These are phyloP conservation scores for Chamaea fasciata DNA, from an alignment of 2,113 vertebrate species.

Conservation along the genomic window DNA sequence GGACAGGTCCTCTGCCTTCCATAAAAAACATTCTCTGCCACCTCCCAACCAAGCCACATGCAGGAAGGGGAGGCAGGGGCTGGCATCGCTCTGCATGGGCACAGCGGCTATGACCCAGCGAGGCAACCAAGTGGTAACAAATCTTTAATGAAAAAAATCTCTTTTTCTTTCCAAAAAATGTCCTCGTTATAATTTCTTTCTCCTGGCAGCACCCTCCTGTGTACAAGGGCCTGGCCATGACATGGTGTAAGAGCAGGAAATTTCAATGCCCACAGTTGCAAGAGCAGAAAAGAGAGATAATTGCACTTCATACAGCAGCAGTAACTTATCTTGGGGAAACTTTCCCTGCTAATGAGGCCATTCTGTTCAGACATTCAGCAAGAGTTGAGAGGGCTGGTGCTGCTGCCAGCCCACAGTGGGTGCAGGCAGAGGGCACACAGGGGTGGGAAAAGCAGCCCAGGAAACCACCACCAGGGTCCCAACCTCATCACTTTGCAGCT, in stretches of 20 bases:
- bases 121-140: background rate
- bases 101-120: background rate
- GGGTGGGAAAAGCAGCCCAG: background rate
- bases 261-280: background rate
- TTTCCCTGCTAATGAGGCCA: background rate
- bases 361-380: background rate
- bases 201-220: background rate
- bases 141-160: background rate
- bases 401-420: background rate
- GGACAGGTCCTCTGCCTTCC: background rate
- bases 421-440: background rate
- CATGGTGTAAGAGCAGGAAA: background rate
- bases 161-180: background rate
- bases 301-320: background rate
- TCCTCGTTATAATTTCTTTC: background rate
- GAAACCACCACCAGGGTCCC: background rate
- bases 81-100: background rate
- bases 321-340: background rate
- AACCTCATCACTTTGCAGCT: background rate
- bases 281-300: background rate
- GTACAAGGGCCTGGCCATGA: background rate
- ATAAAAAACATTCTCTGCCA: background rate
- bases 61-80: background rate
- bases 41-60: fast-evolving
- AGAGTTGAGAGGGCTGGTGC: background rate